These are phyloP conservation scores for Cylindroiulus punctatus DNA, from an alignment of 2,888 invertebrate species.

Conservation along the genomic window DNA sequence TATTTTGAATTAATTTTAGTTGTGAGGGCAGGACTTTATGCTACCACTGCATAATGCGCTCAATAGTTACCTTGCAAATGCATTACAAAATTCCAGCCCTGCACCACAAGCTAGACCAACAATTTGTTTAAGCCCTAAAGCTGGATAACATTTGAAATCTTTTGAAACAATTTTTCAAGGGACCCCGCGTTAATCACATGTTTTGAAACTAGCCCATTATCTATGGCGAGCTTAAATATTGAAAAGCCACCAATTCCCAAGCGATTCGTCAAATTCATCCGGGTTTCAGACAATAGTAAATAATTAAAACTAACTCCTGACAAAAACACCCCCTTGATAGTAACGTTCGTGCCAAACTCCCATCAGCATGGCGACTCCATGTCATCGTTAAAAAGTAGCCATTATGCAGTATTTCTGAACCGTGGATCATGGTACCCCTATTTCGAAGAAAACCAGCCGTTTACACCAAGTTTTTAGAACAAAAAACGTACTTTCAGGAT, in stretches of 20 bases:
- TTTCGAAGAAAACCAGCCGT: neutral
- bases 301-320: neutral
- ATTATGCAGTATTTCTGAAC: neutral
- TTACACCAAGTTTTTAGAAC: neutral
- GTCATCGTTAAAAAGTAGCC: neutral
- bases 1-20: too few relatives aligned
- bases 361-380: neutral
- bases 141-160: too few relatives aligned
- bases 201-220: neutral
- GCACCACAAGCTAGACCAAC: too few relatives aligned
- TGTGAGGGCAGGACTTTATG: too few relatives aligned
- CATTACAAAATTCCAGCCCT: too few relatives aligned
- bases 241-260: neutral
- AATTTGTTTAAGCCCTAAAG: too few relatives aligned
- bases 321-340: conserved; percentile 14
- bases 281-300: neutral
- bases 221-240: too few relatives aligned
- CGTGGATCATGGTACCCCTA: neutral
- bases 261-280: neutral
- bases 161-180: too few relatives aligned
- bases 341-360: neutral
- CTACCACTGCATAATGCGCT: too few relatives aligned
- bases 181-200: too few relatives aligned
- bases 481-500: neutral
- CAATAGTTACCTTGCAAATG: too few relatives aligned